Base-by-base conservation (phyloP, 2,113 vertebrate genomes). In the Ochotona princeps region DNA sequence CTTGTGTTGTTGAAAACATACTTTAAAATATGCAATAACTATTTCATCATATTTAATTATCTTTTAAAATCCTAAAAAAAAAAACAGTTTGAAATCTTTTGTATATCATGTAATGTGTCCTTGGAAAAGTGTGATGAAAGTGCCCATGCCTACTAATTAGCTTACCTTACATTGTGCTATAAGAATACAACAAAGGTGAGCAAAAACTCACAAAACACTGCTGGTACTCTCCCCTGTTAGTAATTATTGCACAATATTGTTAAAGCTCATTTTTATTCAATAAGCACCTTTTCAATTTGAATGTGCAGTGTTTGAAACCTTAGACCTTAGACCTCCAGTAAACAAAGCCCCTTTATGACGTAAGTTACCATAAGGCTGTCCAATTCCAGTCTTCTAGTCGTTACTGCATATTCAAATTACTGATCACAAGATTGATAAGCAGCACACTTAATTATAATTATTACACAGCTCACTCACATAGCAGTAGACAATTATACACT, bases 71-170 rank as follows among this genome's bases (percentile, higher is more conserved):
- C 47, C 67, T 25, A 57, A 35, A 47, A 26, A 7, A 7, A 76
- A 90, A 92, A 81, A 65, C 35, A 30, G 83, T 66, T 14, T 17
- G 81, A 65, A 67, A 73, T 89, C 8, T 75, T 23, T 88, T 84
- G 14, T 47, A 28, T 32, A 30, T 25, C 65, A 49, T 20, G 0
- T 79, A 90, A 5, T 82, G 87, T 70, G 35, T 69, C 21, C 88
- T 81, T 93, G 79, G 92, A 78, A 26, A 92, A 49, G 32, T 88
- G 67, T 32, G 13, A 73, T 84, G 73, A 75, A 80, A 51, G 10
- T 70, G 15, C 70, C 54, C 76, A 7, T 75, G 8, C 23, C 61
- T 26, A 35, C 2, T 87, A 76, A 51, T 72, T 75, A 18, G 75
- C 54, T 83, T 81, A 78, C 11, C 21, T 83, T 75, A 60, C 13